Evolutionary conservation across 2,797 vertebrate genomes (phyloP).

Genomic region (Threskiornis aethiopicus): DNA sequence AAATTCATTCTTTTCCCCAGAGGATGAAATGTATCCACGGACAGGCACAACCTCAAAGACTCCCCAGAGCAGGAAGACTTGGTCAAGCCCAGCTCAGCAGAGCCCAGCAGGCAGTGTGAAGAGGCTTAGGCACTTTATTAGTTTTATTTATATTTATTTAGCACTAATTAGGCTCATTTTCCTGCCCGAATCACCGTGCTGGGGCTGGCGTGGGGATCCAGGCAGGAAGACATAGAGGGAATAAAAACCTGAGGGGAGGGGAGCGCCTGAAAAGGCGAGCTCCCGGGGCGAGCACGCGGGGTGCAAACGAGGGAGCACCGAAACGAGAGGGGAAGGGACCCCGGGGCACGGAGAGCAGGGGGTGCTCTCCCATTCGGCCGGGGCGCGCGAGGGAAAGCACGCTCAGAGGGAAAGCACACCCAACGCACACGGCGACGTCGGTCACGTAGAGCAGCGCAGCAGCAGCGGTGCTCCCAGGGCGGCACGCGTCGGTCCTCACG

Average conservation of each 20-base stretch:
- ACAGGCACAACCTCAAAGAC: background rate
- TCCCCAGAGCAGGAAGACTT: background rate
- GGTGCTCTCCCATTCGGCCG: background rate
- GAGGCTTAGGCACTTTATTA: background rate
- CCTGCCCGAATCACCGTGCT: background rate
- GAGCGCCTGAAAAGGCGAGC: background rate
- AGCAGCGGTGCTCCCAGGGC: background rate
- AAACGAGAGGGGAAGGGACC: background rate
- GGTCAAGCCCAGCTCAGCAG: background rate
- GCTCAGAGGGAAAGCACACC: background rate
- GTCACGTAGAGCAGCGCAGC: background rate
- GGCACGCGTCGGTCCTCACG: background rate
- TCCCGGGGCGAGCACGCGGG: background rate
- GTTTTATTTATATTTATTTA: no score
- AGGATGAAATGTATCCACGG: background rate
- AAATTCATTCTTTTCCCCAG: background rate
- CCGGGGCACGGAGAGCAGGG: background rate
- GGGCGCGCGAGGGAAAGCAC: background rate
- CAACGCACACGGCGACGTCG: background rate
- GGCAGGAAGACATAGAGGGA: background rate
- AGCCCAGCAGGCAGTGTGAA: background rate
- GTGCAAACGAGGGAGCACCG: background rate
- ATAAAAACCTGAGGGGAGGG: background rate
- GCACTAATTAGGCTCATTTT: background rate
- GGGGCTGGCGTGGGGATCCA: background rate